Evolutionary conservation across 2,888 invertebrate genomes (phyloP).

Genomic region (Latheticus oryzae): DNA sequence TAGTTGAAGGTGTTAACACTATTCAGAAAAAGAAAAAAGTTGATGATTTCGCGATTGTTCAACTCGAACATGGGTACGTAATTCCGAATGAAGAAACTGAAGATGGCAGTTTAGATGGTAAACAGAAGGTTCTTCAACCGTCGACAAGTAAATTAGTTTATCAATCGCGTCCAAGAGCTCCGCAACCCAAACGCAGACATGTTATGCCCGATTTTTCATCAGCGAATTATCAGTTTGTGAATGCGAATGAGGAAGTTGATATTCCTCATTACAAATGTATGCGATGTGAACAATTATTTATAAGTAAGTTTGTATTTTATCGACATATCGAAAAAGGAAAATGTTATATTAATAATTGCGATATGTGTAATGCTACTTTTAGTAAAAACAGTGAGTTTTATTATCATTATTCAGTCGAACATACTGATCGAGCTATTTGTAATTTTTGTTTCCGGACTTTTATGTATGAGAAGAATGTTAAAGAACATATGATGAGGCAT

Average conservation of each 20-base stretch:
- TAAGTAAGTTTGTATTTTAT: conserved; percentile 63
- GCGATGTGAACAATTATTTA: conserved; percentile 63
- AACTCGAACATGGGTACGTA: conserved; percentile 63
- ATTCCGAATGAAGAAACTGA: conserved; percentile 49
- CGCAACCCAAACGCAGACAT: conserved; percentile 56
- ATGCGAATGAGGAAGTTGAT: conserved; percentile 60
- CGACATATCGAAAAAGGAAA: conserved; percentile 64
- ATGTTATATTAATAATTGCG: conserved; percentile 64
- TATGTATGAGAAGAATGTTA: conserved; percentile 65
- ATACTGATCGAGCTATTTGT: conserved; percentile 63
- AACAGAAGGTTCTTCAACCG: conserved; percentile 30
- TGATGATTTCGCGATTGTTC: conserved; percentile 56
- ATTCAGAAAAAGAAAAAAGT: conserved; percentile 25
- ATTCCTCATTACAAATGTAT: conserved; percentile 61
- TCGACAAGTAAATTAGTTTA: conserved; percentile 39
- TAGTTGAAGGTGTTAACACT: conserved; percentile 58
- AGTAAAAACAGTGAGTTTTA: conserved; percentile 61
- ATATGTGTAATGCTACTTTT: conserved; percentile 60
- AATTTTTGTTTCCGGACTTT: conserved; percentile 64
- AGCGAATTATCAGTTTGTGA: conserved; percentile 57
- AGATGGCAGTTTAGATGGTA: conserved; percentile 29
- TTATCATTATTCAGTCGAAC: conserved; percentile 59
- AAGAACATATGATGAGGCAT: conserved; percentile 64
- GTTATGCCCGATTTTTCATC: conserved; percentile 63
- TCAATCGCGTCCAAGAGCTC: conserved; percentile 49